These are phyloP conservation scores for Diarsia rubi DNA, from an alignment of 2,888 invertebrate genomes.

Conservation along the genomic window DNA sequence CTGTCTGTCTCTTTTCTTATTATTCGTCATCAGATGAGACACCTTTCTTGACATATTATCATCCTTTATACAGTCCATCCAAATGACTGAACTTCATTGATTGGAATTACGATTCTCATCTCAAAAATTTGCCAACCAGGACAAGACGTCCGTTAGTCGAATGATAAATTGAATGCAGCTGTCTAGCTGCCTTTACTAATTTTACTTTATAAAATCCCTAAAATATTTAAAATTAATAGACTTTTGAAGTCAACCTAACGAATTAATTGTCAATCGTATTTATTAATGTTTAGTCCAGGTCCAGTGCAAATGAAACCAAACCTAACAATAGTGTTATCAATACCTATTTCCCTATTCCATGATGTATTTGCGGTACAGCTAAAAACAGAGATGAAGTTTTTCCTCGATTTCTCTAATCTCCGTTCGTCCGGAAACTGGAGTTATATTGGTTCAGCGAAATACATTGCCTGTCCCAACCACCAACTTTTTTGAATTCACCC, in stretches of 20 bases:
- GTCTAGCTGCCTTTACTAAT: background rate
- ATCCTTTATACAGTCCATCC: too few relatives aligned
- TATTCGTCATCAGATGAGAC: too few relatives aligned
- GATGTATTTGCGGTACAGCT: constrained; percentile 35
- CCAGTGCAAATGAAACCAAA: background rate
- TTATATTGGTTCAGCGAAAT: constrained; percentile 43
- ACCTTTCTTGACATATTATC: too few relatives aligned
- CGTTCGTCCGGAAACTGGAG: constrained; percentile 32
- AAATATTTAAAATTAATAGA: background rate
- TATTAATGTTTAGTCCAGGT: background rate
- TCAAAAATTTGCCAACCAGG: too few relatives aligned
- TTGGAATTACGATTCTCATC: too few relatives aligned
- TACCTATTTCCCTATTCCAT: background rate
- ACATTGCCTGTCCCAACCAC: constrained; percentile 30
- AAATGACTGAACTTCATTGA: background rate
- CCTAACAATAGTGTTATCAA: background rate
- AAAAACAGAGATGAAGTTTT: constrained; percentile 42
- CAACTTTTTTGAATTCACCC: constrained; percentile 47
- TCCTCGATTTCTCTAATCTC: constrained; percentile 13
- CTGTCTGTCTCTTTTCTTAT: too few relatives aligned
- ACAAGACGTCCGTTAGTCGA: too few relatives aligned
- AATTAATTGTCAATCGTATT: background rate
- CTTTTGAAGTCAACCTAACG: background rate
- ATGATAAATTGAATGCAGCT: too few relatives aligned
- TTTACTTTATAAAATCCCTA: background rate